Percentiles rank a stretch among this genome's conserved stretches.
Evolutionary conservation across 2,797 vertebrate genomes (phyloP).

Genomic region (Halcyon chelicuti): DNA sequence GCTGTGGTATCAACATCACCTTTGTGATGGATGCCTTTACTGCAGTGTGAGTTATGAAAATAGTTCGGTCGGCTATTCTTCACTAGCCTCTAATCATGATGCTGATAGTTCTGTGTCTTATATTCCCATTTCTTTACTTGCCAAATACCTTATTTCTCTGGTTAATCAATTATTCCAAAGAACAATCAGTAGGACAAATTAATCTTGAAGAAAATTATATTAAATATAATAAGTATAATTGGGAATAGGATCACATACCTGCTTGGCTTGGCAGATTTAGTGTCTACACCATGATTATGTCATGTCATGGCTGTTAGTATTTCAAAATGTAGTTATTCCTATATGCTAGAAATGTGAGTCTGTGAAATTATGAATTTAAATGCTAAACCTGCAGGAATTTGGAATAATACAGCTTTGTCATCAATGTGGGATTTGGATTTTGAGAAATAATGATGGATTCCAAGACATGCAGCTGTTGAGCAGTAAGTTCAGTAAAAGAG

Average conservation of each 20-base stretch:
- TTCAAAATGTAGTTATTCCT: neutral
- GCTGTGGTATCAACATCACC: rapidly evolving
- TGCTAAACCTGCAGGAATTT: neutral
- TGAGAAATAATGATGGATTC: neutral
- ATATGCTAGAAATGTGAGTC: neutral
- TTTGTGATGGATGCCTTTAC: neutral
- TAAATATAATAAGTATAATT: neutral
- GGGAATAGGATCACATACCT: neutral
- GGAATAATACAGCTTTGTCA: neutral
- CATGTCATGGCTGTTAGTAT: neutral
- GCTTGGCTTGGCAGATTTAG: neutral
- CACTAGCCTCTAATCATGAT: neutral
- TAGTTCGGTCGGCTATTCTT: neutral
- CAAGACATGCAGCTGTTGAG: neutral
- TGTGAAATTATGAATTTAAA: neutral
- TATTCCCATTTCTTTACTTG: neutral
- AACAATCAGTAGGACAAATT: neutral
- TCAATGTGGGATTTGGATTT: neutral
- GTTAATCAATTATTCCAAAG: neutral
- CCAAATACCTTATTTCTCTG: neutral
- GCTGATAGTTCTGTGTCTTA: neutral
- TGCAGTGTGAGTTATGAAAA: neutral
- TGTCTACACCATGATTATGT: neutral
- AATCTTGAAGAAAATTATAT: neutral
- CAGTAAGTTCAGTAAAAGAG: neutral